phyloP scores from a whole-genome alignment of 2,888 invertebrate genomes.

The Stenotaenia linearis region DNA sequence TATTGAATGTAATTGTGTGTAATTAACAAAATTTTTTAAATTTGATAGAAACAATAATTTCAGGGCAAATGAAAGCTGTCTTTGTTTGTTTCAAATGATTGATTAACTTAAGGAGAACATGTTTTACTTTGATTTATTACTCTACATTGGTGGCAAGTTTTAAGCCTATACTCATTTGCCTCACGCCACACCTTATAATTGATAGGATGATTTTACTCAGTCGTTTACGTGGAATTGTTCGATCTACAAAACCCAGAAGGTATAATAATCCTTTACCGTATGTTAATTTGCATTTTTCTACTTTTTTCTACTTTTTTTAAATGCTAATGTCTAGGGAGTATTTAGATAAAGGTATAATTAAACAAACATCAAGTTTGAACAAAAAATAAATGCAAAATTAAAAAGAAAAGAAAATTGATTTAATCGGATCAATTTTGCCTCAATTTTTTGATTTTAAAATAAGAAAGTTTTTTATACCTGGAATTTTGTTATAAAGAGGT shows the following conservation, averaged over 20 bases:
- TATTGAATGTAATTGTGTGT: no score
- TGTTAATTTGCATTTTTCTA: not conserved
- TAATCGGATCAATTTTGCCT: not conserved
- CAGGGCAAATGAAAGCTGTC: not conserved
- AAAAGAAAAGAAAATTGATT: not conserved
- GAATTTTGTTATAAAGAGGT: not conserved
- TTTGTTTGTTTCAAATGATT: not conserved
- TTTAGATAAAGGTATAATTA: no score
- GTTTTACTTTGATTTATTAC: not conserved
- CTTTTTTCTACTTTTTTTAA: not conserved
- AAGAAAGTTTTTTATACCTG: not conserved
- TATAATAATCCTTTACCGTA: not conserved
- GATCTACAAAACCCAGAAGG: not conserved
- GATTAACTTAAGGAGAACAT: not conserved
- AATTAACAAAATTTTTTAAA: no score
- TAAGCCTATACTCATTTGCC: not conserved
- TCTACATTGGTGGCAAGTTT: not conserved
- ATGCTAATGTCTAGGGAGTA: not conserved
- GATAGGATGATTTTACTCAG: not conserved
- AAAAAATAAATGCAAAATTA: no score
- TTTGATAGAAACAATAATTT: not conserved
- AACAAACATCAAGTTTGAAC: no score
- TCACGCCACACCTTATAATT: conserved; percentile 1
- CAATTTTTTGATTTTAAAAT: not conserved
- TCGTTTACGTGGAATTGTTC: not conserved